Conservation (phyloP, 2,113 vertebrate species). For the Gopherus evgoodei region DNA sequence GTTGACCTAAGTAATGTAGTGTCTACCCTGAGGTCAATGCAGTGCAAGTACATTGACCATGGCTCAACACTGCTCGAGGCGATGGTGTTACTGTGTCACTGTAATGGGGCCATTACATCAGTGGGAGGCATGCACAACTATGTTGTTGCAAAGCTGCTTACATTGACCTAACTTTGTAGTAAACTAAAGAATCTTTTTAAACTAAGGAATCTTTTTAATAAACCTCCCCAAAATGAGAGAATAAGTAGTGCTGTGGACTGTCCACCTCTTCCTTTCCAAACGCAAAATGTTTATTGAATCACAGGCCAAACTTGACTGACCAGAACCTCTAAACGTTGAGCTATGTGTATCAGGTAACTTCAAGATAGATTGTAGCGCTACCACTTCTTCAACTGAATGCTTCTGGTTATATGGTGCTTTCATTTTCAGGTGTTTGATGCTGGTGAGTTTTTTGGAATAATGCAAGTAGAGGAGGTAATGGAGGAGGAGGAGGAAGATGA, state of each 20-base stretch:
- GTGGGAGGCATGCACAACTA: neutral
- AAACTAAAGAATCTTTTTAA: neutral
- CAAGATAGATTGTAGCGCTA: neutral
- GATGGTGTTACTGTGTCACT: no score
- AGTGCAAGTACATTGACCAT: no score
- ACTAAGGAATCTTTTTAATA: neutral
- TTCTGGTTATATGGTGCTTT: neutral
- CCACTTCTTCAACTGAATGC: neutral
- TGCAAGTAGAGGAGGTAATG: conserved; percentile 84
- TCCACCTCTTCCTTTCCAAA: neutral
- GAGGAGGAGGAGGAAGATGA: conserved; percentile 73
- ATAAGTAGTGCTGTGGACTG: neutral
- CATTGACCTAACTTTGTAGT: neutral
- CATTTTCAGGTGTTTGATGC: conserved; percentile 91
- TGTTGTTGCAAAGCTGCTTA: neutral
- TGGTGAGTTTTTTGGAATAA: conserved; percentile 94
- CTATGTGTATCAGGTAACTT: fast-evolving
- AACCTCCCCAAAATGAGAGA: neutral
- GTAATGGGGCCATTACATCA: neutral
- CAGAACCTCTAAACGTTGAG: neutral
- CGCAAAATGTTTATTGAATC: fast-evolving
- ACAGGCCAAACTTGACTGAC: neutral
- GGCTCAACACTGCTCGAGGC: no score
- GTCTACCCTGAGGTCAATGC: no score
- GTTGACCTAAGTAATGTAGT: no score